phyloP scores from a whole-genome alignment of 1,140 invertebrate genomes.

The Mamestra configurata region DNA sequence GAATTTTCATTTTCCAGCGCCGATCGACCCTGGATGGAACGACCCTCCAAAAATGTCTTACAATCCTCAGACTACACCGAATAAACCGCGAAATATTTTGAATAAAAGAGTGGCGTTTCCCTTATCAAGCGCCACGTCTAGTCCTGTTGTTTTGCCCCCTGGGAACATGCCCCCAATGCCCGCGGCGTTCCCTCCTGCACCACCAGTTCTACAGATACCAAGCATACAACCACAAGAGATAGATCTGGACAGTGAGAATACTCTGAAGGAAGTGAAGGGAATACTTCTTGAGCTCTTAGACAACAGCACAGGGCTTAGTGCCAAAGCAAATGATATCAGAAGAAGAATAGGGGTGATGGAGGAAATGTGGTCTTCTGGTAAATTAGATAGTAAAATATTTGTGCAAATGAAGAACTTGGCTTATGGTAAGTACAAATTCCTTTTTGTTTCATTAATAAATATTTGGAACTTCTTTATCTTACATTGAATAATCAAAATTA shows the following conservation, averaged over 20 bases:
- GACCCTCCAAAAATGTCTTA: constrained; percentile 88
- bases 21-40: constrained; percentile 88
- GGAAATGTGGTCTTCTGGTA: constrained; percentile 86
- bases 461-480: neutral
- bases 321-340: constrained; percentile 84
- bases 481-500: too few species aligned
- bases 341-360: constrained; percentile 84
- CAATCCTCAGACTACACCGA: constrained; percentile 75
- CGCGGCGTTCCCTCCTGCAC: constrained; percentile 53
- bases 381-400: constrained; percentile 82
- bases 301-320: constrained; percentile 76
- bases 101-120: constrained; percentile 88
- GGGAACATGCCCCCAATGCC: constrained; percentile 72
- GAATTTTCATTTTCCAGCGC: constrained; percentile 69
- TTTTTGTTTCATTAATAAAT: neutral
- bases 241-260: constrained; percentile 70
- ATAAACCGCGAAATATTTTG: constrained; percentile 82
- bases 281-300: constrained; percentile 76
- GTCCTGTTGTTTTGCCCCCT: constrained; percentile 54
- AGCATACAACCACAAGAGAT: constrained; percentile 54
- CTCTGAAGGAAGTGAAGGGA: constrained; percentile 73
- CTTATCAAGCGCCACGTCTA: constrained; percentile 68
- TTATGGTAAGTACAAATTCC: constrained; percentile 73
- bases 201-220: constrained; percentile 35
- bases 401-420: constrained; percentile 81